These are phyloP conservation scores for Lacerta viridis DNA, from an alignment of 2,797 vertebrate species.

Conservation along the genomic window DNA sequence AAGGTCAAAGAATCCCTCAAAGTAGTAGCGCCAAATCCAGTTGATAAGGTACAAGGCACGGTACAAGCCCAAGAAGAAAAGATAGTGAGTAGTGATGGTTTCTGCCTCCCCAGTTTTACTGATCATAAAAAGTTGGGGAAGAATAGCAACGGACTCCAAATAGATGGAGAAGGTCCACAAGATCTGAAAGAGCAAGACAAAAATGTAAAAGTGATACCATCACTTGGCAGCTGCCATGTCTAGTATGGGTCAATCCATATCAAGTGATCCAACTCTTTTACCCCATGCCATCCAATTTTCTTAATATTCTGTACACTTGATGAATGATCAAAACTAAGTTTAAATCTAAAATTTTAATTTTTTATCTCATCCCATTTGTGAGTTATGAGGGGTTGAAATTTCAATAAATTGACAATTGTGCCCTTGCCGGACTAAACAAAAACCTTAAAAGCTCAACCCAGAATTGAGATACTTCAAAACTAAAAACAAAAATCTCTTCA, in stretches of 20 bases:
- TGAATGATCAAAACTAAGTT: too few species aligned
- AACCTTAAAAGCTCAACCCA: too few species aligned
- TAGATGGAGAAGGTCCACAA: slow-evolving; percentile 99
- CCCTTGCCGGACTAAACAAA: too few species aligned
- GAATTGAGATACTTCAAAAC: too few species aligned
- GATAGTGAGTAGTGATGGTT: slow-evolving; percentile 98
- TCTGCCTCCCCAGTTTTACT: slow-evolving; percentile 98
- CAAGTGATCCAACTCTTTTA: too few species aligned
- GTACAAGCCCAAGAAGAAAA: slow-evolving; percentile 97
- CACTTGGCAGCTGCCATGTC: not conserved
- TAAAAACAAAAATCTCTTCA: too few species aligned
- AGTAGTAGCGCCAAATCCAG: slow-evolving; percentile 99
- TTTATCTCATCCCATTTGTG: too few species aligned
- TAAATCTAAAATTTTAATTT: too few species aligned
- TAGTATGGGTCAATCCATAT: not conserved
- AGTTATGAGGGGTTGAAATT: too few species aligned
- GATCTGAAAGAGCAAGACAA: slow-evolving; percentile 82
- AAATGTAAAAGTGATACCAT: not conserved
- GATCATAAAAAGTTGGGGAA: slow-evolving; percentile 98
- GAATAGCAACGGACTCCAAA: slow-evolving; percentile 95
- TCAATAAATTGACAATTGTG: too few species aligned
- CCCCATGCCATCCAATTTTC: too few species aligned
- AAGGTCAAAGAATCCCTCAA: slow-evolving; percentile 98
- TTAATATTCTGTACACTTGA: too few species aligned
- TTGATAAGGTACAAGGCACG: slow-evolving; percentile 96